Base-by-base conservation (phyloP, 2,888 invertebrate species). In the Vandiemenella viatica region DNA sequence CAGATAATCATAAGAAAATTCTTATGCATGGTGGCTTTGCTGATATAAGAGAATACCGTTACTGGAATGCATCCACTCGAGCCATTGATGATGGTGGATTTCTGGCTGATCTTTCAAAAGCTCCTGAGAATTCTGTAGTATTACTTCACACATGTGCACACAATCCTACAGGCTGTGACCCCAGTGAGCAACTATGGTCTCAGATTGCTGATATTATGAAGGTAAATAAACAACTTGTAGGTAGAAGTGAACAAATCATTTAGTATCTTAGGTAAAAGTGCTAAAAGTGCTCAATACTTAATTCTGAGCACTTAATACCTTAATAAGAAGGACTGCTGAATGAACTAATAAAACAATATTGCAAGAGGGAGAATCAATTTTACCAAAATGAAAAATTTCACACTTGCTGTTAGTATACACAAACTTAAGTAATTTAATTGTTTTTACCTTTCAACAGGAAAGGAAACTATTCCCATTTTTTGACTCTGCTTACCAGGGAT, bases 81-180 rank as follows among this genome's bases (percentile, higher is more conserved):
- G 71, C 71, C 26, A 71, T 95, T 20, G 81, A 93, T 68, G 71
- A 91, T 59, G 77, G 80, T 26, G 89, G 78, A 49, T 65, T 77
- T 65, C 53, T 71, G 37, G 71, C 72, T 54, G 76, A 76, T 62
- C 58, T 77, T 20, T 58, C 60, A 56, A 60, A 60, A 56, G 75
- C 75, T n/a, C 73, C 74, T 8, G 67, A 67, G 51, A 66, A 71
- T 50, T 66, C 76, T 16, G 75, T 76, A 0, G 76, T 98, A 40
- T 76, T 98, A 56, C 72, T 98, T 37, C 97, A 99, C 66, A 84
- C 90, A 1, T 93, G 93, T 67, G 96, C 96, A 4, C 98, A 98
- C 67, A 98, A 98, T 71, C 98, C 98, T 6, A 98, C 97, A 6
- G 98, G 97, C 42, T 84, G 88, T 58, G 97, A 97, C 67, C 95